These are phyloP conservation scores for Hesperia comma DNA, from an alignment of 2,888 invertebrate species.

Conservation along the genomic window DNA sequence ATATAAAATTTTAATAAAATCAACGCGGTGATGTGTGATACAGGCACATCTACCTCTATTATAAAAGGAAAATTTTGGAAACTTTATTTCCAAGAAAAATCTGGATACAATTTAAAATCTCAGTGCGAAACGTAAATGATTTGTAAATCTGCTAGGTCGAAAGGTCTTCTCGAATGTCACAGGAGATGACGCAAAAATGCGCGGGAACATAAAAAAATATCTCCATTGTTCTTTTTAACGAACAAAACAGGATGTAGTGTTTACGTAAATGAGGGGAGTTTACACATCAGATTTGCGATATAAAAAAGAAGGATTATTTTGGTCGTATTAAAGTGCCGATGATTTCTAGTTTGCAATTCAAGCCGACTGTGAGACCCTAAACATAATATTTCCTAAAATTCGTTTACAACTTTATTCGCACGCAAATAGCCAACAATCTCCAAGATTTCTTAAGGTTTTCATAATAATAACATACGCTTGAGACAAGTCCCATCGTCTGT, in stretches of 20 bases:
- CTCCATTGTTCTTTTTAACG: slow-evolving; percentile 18
- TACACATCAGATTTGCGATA: not conserved
- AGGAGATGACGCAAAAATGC: not conserved
- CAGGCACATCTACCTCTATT: no score
- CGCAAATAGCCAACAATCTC: not conserved
- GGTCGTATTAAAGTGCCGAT: not conserved
- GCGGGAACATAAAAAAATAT: slow-evolving; percentile 13
- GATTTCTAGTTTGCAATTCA: not conserved
- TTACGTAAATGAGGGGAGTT: slow-evolving; percentile 13
- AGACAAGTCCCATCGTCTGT: slow-evolving; percentile 10
- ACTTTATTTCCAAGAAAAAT: no score
- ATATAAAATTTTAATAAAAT: no score
- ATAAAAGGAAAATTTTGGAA: no score
- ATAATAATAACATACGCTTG: slow-evolving; percentile 9
- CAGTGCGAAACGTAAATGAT: no score
- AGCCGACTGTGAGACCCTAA: not conserved
- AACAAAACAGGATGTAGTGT: slow-evolving; percentile 20
- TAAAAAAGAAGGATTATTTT: not conserved
- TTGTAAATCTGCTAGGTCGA: not conserved
- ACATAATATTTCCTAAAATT: no score
- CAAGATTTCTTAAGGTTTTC: not conserved
- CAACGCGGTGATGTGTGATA: no score
- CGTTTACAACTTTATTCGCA: not conserved
- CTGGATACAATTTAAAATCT: no score
- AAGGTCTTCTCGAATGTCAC: not conserved